Base-by-base conservation (phyloP, 2,113 vertebrate species). In the Oreochromis tanganicae region DNA sequence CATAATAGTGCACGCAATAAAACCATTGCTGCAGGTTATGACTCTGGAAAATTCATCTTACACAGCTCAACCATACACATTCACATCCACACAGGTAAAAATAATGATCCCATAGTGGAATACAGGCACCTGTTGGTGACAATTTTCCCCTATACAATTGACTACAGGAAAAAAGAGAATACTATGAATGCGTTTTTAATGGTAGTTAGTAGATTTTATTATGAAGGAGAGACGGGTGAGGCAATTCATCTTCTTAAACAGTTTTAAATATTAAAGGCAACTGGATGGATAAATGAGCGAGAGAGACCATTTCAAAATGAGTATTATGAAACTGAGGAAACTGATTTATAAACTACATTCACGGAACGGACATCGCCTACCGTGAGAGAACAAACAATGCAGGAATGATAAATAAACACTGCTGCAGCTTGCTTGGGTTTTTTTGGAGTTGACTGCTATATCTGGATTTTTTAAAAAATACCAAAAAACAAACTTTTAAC, bases 291-390 rank as follows among this genome's bases (percentile, higher is more conserved):
- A 14, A 61, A 17, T 17, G 3, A 50, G 24, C 29, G 17, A 12
- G 56, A 86, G 75, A 34, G 79, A 32, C 80, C 63, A 85, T 52
- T 68, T 21, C 32, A 41, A 24, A 59, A 38, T 6, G 36, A 86
- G 66, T 7, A 79, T 85, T n/a, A 80, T 82, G 73, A 61, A 80
- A 91, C 55, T 13, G 66, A 84, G 73, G 82, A 91, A 90, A 59
- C 5, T 2, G 6, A 19, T 32, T 17, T 29, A 16, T 88, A 89
- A 86, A 86, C 32, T 12, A 27, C 71, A 34, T 46, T 34, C 68
- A 78, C 38, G n/a, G 21, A 52, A 81, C 5, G 56, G 54, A 57
- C 8, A 52, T 36, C 19, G 73, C 55, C 61, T 43, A 52, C 81
- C 55, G 9, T 38, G 81, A 75, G 52, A 81, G 8, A 13, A 19